Evolutionary conservation across 2,113 vertebrate genomes (phyloP).

Genomic region (Tichodroma muraria): DNA sequence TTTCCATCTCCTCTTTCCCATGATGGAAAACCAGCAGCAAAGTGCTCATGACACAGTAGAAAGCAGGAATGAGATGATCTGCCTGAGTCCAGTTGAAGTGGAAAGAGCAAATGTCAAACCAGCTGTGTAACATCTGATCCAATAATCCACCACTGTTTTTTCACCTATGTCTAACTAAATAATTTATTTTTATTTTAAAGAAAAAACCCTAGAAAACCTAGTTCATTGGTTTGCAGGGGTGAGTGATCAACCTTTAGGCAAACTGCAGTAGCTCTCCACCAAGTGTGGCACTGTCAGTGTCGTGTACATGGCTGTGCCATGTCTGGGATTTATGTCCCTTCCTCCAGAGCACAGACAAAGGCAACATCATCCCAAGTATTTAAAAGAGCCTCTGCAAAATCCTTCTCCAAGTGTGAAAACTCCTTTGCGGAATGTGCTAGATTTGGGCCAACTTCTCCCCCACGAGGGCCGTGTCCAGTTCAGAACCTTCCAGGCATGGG

Average conservation of each 20-base stretch:
- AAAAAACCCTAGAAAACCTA: neutral
- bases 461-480: neutral
- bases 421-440: neutral
- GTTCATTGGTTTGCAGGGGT: neutral
- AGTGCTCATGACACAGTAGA: neutral
- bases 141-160: neutral
- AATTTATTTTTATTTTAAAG: neutral
- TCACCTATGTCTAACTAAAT: neutral
- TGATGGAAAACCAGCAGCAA: neutral
- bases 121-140: neutral
- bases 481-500: rapidly evolving
- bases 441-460: neutral
- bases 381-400: neutral
- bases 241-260: neutral
- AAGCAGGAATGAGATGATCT: neutral
- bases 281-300: neutral
- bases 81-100: neutral
- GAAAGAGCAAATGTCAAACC: neutral
- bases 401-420: neutral
- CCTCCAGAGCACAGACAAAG: neutral
- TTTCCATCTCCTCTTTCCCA: neutral
- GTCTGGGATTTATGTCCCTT: neutral
- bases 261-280: neutral
- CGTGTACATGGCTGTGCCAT: neutral
- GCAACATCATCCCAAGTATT: neutral